Conservation (phyloP, 2,888 invertebrate species). For the Tenthredo distinguenda region DNA sequence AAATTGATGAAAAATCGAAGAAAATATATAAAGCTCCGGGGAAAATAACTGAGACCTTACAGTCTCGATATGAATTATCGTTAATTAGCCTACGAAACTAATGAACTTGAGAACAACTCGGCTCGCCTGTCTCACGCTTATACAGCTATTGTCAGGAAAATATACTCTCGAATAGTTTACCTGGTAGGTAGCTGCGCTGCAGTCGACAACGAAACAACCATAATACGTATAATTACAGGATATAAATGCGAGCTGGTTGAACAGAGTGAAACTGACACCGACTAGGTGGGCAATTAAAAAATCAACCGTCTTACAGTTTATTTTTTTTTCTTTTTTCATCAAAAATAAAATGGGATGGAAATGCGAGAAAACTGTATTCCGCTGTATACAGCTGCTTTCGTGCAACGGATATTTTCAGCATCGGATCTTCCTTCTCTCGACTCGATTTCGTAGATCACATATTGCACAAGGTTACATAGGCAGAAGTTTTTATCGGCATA, state of each 20-base stretch:
- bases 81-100: slow-evolving; percentile 15
- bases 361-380: background rate
- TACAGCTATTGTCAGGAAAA: slow-evolving; percentile 13
- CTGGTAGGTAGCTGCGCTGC: background rate
- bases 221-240: background rate
- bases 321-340: background rate
- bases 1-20: background rate
- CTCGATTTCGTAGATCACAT: background rate
- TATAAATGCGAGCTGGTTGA: background rate
- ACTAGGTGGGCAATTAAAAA: background rate
- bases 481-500: background rate
- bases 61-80: background rate
- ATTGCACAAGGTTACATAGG: background rate
- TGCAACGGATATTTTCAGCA: background rate
- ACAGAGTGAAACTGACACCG: slow-evolving; percentile 7
- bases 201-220: background rate
- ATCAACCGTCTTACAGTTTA: background rate
- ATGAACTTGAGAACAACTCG: slow-evolving; percentile 52
- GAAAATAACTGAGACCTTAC: background rate
- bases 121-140: slow-evolving; percentile 46
- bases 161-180: background rate
- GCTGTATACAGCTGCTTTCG: background rate
- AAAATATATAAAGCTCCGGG: background rate
- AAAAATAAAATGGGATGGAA: background rate
- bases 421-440: background rate